These are phyloP conservation scores for Microtus montanus DNA, from an alignment of 2,113 vertebrate species.

Conservation along the genomic window DNA sequence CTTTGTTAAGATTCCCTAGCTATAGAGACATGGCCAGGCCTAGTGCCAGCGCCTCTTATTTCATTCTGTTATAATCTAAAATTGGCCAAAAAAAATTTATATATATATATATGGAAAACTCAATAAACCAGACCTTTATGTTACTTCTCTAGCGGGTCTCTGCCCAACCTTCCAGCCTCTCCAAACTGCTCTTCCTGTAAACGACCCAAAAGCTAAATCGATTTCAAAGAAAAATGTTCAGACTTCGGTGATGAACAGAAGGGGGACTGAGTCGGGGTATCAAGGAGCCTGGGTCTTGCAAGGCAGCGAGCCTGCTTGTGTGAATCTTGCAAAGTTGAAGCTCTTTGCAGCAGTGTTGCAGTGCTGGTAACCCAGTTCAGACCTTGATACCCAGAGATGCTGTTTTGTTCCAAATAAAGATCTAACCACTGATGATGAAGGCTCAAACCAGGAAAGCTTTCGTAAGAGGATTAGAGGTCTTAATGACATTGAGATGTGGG, in stretches of 20 bases:
- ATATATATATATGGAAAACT: no score
- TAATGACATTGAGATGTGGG: neutral
- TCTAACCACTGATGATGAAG: constrained; percentile 4
- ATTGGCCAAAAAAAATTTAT: no score
- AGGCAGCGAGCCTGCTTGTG: neutral
- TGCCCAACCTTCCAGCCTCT: neutral
- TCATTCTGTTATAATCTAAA: neutral
- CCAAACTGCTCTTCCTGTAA: neutral
- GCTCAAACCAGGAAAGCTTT: constrained; percentile 19
- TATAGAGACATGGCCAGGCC: neutral
- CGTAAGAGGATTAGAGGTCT: constrained; percentile 42
- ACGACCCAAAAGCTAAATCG: neutral
- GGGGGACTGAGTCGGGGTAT: neutral
- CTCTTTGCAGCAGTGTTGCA: neutral
- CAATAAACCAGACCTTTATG: neutral
- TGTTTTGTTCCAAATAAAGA: neutral
- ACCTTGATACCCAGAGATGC: neutral
- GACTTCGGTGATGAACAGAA: neutral
- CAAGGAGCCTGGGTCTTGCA: neutral
- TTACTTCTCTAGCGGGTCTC: neutral
- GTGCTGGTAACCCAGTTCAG: neutral
- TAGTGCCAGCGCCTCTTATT: neutral
- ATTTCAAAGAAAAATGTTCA: neutral
- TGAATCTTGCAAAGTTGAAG: neutral
- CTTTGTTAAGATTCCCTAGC: neutral